Evolutionary conservation across 2,888 invertebrate genomes (phyloP).

Genomic region (Gisinianus flammeolus): DNA sequence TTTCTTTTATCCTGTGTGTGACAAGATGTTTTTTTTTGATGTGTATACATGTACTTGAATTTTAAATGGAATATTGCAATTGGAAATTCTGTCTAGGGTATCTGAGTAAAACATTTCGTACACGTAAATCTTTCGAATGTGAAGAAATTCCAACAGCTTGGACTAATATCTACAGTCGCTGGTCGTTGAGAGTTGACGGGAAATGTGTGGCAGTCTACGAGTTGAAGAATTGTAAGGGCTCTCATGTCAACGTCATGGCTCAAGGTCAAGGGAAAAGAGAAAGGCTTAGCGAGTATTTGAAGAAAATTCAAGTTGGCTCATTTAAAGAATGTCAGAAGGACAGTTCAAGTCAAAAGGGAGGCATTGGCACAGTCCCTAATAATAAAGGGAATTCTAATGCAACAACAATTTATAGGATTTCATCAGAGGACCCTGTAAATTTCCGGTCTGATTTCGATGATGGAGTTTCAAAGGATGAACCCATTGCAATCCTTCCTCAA

Average conservation of each 20-base stretch:
- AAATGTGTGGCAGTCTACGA: background rate
- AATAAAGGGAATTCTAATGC: too few species aligned
- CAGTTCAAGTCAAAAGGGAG: too few species aligned
- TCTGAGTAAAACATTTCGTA: background rate
- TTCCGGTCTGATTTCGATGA: too few species aligned
- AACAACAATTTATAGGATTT: too few species aligned
- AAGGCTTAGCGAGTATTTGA: constrained; percentile 7
- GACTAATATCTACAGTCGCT: background rate
- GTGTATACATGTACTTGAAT: too few species aligned
- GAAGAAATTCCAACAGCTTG: background rate
- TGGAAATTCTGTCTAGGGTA: background rate
- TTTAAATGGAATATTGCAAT: too few species aligned
- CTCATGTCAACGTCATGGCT: background rate
- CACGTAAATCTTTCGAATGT: background rate
- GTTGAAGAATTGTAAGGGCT: background rate
- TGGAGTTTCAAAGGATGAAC: too few species aligned
- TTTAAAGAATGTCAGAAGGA: background rate
- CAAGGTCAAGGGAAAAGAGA: background rate
- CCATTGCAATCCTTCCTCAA: too few species aligned
- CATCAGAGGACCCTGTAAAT: too few species aligned
- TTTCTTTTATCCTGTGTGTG: too few species aligned
- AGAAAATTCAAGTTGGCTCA: background rate
- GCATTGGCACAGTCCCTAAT: too few species aligned
- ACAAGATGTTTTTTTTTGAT: too few species aligned
- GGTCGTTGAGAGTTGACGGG: constrained; percentile 1